A percentile compares a stretch with the other conserved stretches of the same genome.
phyloP scores from a whole-genome alignment of 2,797 vertebrate species.

The Enteromius radiatus region DNA sequence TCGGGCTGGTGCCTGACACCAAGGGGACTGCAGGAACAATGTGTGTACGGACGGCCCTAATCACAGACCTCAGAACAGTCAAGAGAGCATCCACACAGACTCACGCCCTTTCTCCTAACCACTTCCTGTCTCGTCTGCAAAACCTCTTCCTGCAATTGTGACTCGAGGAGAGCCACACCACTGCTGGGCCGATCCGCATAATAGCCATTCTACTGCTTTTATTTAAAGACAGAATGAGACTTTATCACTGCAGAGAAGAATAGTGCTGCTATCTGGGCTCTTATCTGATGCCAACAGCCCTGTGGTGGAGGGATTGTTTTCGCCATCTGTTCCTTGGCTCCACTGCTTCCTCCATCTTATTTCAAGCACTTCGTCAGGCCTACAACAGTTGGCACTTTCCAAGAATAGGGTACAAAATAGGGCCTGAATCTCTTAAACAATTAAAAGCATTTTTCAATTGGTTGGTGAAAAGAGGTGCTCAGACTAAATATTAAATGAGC shows the following conservation, averaged over 20 bases:
- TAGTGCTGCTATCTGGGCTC: conserved; percentile 56
- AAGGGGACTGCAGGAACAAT: conserved; percentile 22
- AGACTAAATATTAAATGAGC: neutral
- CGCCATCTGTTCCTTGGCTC: conserved; percentile 62
- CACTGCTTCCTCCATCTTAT: conserved; percentile 51
- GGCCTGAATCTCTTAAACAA: neutral
- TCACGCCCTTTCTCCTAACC: conserved; percentile 40
- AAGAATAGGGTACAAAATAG: neutral
- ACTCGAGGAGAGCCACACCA: conserved; percentile 56
- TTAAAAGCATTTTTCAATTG: neutral
- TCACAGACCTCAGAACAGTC: conserved; percentile 50
- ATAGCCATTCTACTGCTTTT: conserved; percentile 66
- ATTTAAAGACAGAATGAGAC: conserved; percentile 64
- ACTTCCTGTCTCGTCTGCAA: conserved; percentile 65
- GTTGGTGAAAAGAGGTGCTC: neutral
- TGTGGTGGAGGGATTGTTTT: conserved; percentile 56
- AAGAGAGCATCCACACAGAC: conserved; percentile 51
- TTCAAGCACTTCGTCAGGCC: conserved; percentile 39
- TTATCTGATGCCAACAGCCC: conserved; percentile 60
- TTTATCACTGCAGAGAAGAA: conserved; percentile 62
- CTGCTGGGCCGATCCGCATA: conserved; percentile 59
- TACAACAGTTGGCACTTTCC: neutral
- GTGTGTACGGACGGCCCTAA: neutral
- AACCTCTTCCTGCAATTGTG: conserved; percentile 80
- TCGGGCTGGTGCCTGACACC: conserved; percentile 10